phyloP scores from a whole-genome alignment of 1,140 invertebrate species.

The Drosophila auraria region DNA sequence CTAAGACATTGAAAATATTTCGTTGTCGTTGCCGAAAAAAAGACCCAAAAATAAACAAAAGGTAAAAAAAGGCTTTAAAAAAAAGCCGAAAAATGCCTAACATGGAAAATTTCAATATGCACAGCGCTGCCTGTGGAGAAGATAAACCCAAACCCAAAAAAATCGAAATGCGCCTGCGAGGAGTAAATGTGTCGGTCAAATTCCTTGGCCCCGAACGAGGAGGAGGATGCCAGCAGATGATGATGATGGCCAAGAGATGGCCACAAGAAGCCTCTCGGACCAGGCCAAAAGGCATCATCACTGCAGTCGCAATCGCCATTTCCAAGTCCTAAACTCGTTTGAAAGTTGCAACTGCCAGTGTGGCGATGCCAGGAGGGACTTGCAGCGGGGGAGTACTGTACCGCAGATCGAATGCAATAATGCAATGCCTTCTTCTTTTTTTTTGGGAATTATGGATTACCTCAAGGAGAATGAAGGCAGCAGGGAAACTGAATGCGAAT shows the following conservation, averaged over 20 bases:
- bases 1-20: slow-evolving; percentile 70
- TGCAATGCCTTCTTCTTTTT: slow-evolving; percentile 39
- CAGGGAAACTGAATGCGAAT: slow-evolving; percentile 33
- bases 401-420: slow-evolving; percentile 35
- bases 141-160: slow-evolving; percentile 40
- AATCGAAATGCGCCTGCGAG: slow-evolving; percentile 33
- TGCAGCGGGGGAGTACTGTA: slow-evolving; percentile 7
- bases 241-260: slow-evolving; percentile 23
- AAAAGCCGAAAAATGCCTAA: slow-evolving; percentile 39
- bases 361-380: slow-evolving; percentile 1
- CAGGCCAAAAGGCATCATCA: slow-evolving; percentile 35
- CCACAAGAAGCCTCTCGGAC: slow-evolving; percentile 40
- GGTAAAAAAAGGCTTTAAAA: slow-evolving; percentile 1
- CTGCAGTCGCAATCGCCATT: slow-evolving; percentile 22
- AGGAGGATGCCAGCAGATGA: slow-evolving; percentile 37
- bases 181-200: slow-evolving; percentile 64
- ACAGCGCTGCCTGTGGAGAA: slow-evolving; percentile 35
- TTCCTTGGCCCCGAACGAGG: slow-evolving; percentile 54
- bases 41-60: slow-evolving; percentile 25
- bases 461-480: slow-evolving; percentile 45
- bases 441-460: slow-evolving; percentile 66
- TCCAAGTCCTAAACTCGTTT: slow-evolving; percentile 72
- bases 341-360: slow-evolving; percentile 72
- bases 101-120: slow-evolving; percentile 50
- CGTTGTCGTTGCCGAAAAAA: slow-evolving; percentile 65